Evolutionary conservation across 2,797 vertebrate genomes (phyloP), one percentile per base, ranked within the genome.

Genomic region (Limosa lapponica): DNA sequence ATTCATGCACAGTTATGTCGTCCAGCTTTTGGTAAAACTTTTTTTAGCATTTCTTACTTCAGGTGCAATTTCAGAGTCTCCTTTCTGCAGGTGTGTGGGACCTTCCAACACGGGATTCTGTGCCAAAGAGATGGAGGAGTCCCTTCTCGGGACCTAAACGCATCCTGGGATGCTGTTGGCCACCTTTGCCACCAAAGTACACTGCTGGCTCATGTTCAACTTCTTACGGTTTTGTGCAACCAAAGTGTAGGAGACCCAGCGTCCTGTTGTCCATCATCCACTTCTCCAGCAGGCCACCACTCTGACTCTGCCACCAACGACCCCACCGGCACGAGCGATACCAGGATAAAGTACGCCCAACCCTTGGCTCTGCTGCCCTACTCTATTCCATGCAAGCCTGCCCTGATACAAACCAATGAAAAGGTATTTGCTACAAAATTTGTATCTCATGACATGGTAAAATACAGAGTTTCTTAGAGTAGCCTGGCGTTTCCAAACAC

Each of bases 181-280:
- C 10, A 0, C 4, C 43, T 48, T 2, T 69, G 51, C 23, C 3
- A 13, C 5, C 41, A 27, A 14, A 34, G 39, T 1, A 28, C 44
- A 37, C 27, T 1, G 27, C 52, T 20, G 62, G 51, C 25, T 48
- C n/a, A 17, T 11, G 46, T 27, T 30, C 34, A 51, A 27, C 37
- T 30, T 14, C 34, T 64, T 16, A 11, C 17, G 20, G 15, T 22
- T 64, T 54, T 41, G 34, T 27, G 44, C 34, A 64, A 49, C 6
- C 49, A 4, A 16, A 39, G 36, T 1, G 6, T 10, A 13, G 0
- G 18, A 69, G 49, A 52, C 13, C 9, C 11, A 23, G 52, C 36
- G 59, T 14, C 30, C 70, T 34, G 37, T 0, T 65, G 65, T n/a
- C 62, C 69, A n/a, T 27, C 37, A 23, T 1, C 5, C 44, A 11